A percentile compares a stretch with the other conserved stretches of the same genome.
Evolutionary conservation across 2,888 invertebrate species (phyloP).

Genomic region (Lasiommata megera): DNA sequence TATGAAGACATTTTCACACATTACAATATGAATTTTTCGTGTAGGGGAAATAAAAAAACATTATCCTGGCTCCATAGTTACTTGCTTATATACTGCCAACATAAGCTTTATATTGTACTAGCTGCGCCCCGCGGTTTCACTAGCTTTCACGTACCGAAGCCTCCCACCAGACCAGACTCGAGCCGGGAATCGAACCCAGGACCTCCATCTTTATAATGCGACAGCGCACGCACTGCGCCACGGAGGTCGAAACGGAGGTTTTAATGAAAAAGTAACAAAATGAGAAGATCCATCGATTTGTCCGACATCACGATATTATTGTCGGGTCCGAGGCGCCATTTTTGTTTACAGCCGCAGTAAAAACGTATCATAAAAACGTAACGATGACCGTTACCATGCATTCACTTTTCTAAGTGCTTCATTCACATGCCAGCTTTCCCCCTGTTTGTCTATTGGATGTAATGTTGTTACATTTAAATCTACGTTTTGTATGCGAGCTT

Average conservation of each 20-base stretch:
- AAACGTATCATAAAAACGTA: constrained; percentile 23
- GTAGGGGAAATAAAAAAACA: constrained; percentile 56
- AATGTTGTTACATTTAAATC: constrained; percentile 1
- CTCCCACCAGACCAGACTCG: too few species aligned
- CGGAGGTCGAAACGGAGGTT: too few species aligned
- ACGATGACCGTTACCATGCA: constrained; percentile 18
- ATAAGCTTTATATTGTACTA: not conserved
- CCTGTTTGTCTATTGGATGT: constrained; percentile 1
- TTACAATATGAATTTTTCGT: constrained; percentile 77
- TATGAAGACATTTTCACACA: constrained; percentile 78
- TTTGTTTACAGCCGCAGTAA: not conserved
- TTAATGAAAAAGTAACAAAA: not conserved
- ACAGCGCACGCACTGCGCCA: too few species aligned
- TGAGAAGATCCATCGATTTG: constrained; percentile 1
- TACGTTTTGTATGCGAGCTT: not conserved
- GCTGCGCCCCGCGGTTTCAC: too few species aligned
- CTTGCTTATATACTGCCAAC: constrained; percentile 6
- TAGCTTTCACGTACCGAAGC: too few species aligned
- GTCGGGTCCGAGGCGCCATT: constrained; percentile 5
- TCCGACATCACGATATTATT: not conserved
- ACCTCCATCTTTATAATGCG: too few species aligned
- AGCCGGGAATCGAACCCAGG: too few species aligned
- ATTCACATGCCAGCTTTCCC: constrained; percentile 7
- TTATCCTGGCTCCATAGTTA: constrained; percentile 20
- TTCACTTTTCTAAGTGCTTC: constrained; percentile 16